Base-by-base conservation (phyloP, 2,888 invertebrate species). In the Torymus aiolomorphi region DNA sequence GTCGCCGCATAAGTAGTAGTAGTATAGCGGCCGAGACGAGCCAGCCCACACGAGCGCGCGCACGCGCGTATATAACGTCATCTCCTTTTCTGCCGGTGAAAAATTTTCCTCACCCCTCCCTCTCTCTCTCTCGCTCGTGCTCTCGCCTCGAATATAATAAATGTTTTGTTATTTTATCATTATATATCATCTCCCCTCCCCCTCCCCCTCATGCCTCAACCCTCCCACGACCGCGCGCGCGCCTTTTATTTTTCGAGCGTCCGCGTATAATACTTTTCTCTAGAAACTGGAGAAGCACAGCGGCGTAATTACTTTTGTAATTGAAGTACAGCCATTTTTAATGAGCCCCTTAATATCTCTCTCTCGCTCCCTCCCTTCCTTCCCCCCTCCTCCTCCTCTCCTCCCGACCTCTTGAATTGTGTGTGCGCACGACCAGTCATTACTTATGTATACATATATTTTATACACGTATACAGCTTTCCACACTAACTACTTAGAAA, bases 301-400 rank as follows among this genome's bases (percentile, higher is more conserved):
- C 62, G 62, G 62, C 80, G 79, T 80, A 80, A 80, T 80, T 80
- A 76, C 76, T 72, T 80, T 80, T 76, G 80, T 80, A 80, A 80
- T 80, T 80, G 76, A 80, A 80, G 76, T 76, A 76, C 72, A 73
- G 76, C 76, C 72, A 80, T 80, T 80, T 80, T 80, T 80, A 81
- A 81, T 76, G 78, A 81, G 75, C 81, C 78, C 62, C 74, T 74
- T 67, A 76, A 76, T 76, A 74, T 76, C 69, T 54, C 52, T 42
- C 42, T 42, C 42, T 42, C n/a, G n/a, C 42, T 42, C 42, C 8
- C 42, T 42, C 42, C 8, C 42, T 42, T 10, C 42, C 42, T 42
- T 8, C 8, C 42, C 8, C 42, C 8, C 42, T 42, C 42, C 8
- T 42, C 8, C 31, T 5, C 8, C 42, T 42, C 42, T 8, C 8